A percentile compares a stretch with the other conserved stretches of the same genome.
Evolutionary conservation across 2,113 vertebrate genomes (phyloP).

Genomic region (Orientallactaga bullata): DNA sequence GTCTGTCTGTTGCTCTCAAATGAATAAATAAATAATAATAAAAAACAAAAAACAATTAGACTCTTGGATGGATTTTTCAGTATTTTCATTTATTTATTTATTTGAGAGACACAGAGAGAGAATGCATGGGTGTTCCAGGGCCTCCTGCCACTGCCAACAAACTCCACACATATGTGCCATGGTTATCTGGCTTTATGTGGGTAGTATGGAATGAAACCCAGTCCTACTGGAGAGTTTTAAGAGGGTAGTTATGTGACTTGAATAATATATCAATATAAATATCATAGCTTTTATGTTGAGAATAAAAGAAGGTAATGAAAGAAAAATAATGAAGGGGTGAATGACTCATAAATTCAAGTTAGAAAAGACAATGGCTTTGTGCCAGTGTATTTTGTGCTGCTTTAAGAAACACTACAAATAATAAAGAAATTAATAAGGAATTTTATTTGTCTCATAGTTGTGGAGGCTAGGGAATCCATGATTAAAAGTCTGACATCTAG

Average conservation of each 20-base stretch:
- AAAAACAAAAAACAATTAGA: no score
- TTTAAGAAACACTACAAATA: not conserved
- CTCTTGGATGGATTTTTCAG: no score
- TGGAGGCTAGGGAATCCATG: not conserved
- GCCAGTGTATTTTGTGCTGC: not conserved
- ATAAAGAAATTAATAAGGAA: not conserved
- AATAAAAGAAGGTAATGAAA: not conserved
- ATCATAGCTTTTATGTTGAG: not conserved
- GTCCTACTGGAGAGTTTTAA: not conserved
- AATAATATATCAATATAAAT: not conserved
- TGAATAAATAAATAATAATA: no score
- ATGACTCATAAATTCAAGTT: no score
- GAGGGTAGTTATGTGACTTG: not conserved
- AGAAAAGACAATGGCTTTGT: not conserved
- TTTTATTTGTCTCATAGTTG: not conserved
- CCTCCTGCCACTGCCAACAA: no score
- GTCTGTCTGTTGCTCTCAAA: no score
- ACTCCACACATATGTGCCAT: no score
- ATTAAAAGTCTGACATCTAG: not conserved
- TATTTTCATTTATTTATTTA: no score
- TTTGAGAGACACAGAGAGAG: no score
- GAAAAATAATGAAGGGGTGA: not conserved
- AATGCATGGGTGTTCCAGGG: no score
- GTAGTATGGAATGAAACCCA: no score
- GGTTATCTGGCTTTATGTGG: no score